Conservation (phyloP, 2,113 vertebrate species). For the Tympanuchus pallidicinctus region DNA sequence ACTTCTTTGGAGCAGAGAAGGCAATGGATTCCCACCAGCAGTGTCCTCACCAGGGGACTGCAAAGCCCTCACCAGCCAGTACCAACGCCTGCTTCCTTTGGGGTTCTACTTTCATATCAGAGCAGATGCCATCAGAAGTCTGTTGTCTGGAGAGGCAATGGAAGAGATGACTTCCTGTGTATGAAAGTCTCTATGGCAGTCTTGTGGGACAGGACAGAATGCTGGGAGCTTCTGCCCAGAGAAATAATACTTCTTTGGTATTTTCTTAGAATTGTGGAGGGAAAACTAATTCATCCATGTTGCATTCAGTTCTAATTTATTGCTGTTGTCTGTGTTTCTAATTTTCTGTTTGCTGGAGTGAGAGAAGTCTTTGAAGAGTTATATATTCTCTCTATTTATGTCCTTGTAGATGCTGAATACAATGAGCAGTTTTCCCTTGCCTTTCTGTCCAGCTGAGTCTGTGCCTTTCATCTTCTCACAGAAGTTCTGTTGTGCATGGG, state of each 20-base stretch:
- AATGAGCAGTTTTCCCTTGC: not conserved
- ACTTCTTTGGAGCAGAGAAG: not conserved
- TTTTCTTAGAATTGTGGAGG: not conserved
- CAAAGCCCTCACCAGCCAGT: not conserved
- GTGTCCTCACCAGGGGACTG: not conserved
- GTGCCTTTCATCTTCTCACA: not conserved
- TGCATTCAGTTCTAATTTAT: not conserved
- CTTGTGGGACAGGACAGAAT: not conserved
- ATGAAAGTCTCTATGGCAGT: not conserved
- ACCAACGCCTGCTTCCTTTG: not conserved
- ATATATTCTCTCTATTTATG: not conserved
- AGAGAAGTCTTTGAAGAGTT: not conserved
- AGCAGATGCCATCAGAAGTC: not conserved
- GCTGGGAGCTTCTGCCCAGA: not conserved
- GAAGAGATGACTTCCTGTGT: not conserved
- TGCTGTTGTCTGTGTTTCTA: not conserved
- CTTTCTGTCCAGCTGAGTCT: not conserved
- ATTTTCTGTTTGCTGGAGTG: not conserved
- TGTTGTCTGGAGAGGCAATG: not conserved
- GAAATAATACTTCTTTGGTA: not conserved
- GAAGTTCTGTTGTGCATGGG: not conserved
- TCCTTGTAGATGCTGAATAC: not conserved
- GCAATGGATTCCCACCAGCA: not conserved
- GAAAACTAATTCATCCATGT: accelerated
- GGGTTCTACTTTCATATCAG: accelerated